Evolutionary conservation across 2,888 invertebrate species (phyloP).

Genomic region (Trachelus tabidus): DNA sequence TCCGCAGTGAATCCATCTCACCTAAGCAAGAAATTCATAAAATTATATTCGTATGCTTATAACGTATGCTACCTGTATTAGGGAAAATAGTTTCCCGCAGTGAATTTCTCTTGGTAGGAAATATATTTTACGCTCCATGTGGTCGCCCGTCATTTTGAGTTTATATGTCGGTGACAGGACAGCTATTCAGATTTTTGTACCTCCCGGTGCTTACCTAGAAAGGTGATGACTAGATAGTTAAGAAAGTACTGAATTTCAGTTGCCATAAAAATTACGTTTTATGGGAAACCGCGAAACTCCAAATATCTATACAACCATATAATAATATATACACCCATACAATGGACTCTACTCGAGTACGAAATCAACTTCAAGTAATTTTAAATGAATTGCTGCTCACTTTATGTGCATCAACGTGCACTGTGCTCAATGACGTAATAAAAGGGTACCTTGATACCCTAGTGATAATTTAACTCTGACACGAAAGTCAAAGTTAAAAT

Average conservation of each 20-base stretch:
- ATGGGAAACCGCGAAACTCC: constrained; percentile 2
- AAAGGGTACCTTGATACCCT: neutral
- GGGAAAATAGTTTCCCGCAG: constrained; percentile 12
- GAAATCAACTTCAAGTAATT: too few species aligned
- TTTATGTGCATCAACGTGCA: neutral
- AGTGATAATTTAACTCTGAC: neutral
- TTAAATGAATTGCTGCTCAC: neutral
- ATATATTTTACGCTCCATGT: constrained; percentile 11
- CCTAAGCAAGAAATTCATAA: neutral
- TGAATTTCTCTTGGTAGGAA: constrained; percentile 9
- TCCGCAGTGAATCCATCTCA: neutral
- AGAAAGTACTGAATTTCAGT: constrained; percentile 9
- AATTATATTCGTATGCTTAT: too few species aligned
- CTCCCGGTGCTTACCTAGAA: constrained; percentile 18
- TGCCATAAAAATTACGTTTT: constrained; percentile 16
- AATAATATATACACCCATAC: too few species aligned
- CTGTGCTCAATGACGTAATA: neutral
- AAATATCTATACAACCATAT: too few species aligned
- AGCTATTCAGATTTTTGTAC: constrained; percentile 7
- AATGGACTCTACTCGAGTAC: too few species aligned
- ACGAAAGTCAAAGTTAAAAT: neutral
- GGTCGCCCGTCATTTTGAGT: constrained; percentile 6
- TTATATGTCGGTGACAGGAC: constrained; percentile 16
- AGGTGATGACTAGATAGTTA: constrained; percentile 22
- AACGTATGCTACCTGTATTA: constrained; percentile 17